A percentile compares a stretch with the other conserved stretches of the same genome.
These are phyloP conservation scores for Drosophila borborema DNA, from an alignment of 2,888 invertebrate species.

Conservation along the genomic window DNA sequence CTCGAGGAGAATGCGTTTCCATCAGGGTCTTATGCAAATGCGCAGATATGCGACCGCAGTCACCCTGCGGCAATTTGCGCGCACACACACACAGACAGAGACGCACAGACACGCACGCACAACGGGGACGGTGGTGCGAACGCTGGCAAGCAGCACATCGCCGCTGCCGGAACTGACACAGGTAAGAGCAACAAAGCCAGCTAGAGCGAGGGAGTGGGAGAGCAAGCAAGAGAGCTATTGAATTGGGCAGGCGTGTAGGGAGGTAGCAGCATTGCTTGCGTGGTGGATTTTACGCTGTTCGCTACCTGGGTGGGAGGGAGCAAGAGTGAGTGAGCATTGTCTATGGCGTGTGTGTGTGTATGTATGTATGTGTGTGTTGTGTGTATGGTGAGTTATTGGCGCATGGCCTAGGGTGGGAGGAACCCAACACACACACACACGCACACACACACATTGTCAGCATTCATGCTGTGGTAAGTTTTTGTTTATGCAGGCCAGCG, in stretches of 20 bases:
- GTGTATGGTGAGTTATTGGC: constrained; percentile 24
- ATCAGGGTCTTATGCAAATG: constrained; percentile 56
- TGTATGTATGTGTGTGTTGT: constrained; percentile 43
- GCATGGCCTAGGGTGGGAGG: constrained; percentile 1
- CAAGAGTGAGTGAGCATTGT: constrained; percentile 10
- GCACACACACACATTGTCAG: background rate
- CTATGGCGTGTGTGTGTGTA: constrained; percentile 25
- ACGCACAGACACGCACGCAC: constrained; percentile 16
- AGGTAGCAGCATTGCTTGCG: background rate
- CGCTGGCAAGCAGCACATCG: constrained; percentile 67
- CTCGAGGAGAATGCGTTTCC: constrained; percentile 60
- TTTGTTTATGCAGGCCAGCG: constrained; percentile 5
- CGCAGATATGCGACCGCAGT: constrained; percentile 61
- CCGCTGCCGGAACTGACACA: constrained; percentile 67
- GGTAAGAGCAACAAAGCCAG: constrained; percentile 47
- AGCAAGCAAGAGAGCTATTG: constrained; percentile 7
- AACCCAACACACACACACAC: background rate
- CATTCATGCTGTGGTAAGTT: constrained; percentile 1
- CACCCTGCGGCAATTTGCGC: constrained; percentile 45
- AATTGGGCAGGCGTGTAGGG: background rate
- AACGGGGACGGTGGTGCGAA: constrained; percentile 48
- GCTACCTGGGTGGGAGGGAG: constrained; percentile 4
- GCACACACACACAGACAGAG: constrained; percentile 16
- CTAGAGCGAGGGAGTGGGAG: background rate
- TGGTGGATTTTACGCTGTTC: constrained; percentile 1